Evolutionary conservation across 64 coral and sea anemone genomes (phyloP).

Genomic region (Acropora yongei): DNA sequence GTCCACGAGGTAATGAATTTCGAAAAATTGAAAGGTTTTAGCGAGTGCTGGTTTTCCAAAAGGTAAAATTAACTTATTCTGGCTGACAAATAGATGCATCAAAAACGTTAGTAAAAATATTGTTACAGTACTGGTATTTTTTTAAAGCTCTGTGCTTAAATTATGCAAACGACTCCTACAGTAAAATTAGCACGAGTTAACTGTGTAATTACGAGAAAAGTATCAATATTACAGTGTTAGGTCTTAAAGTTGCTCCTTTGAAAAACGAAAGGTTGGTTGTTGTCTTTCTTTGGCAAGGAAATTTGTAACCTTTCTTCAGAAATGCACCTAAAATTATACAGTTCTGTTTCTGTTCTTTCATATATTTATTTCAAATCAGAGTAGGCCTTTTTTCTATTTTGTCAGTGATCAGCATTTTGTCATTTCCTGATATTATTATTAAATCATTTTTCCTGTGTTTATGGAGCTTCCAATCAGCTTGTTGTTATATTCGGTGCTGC

Average conservation of each 20-base stretch:
- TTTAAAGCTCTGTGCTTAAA: not conserved
- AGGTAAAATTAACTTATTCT: not conserved
- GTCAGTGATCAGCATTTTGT: not conserved
- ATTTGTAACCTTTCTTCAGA: not conserved
- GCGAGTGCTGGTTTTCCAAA: not conserved
- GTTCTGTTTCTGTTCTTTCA: too few relatives aligned
- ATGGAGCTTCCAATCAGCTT: not conserved
- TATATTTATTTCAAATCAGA: not conserved
- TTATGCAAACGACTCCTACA: not conserved
- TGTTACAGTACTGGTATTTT: too few relatives aligned
- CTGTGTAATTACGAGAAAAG: not conserved
- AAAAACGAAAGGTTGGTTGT: not conserved
- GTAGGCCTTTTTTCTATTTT: not conserved
- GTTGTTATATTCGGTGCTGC: not conserved
- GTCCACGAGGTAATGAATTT: constrained; percentile 1
- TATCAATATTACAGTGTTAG: not conserved
- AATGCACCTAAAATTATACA: not conserved
- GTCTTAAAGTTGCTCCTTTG: not conserved
- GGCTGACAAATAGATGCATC: too few relatives aligned
- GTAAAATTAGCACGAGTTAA: not conserved
- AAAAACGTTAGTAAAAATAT: too few relatives aligned
- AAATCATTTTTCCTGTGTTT: not conserved
- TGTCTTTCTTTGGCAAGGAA: not conserved
- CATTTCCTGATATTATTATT: not conserved
- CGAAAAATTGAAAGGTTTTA: not conserved